Evolutionary conservation across 2,113 vertebrate genomes (phyloP).

Genomic region (Tetrao urogallus): DNA sequence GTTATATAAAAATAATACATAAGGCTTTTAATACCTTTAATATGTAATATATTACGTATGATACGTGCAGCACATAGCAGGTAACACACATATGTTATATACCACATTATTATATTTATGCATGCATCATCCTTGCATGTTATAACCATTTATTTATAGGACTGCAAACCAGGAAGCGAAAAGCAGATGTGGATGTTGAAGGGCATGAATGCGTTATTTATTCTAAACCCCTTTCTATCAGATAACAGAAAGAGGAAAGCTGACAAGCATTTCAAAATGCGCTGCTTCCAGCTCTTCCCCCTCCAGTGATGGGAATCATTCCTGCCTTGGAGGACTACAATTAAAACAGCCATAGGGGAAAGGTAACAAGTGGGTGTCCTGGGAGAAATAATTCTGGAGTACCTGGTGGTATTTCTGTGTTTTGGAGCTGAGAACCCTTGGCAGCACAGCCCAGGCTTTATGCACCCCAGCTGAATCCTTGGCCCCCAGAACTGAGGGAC

Average conservation of each 20-base stretch:
- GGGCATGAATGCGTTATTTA: neutral
- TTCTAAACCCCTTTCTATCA: neutral
- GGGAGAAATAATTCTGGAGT: neutral
- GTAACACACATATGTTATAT: neutral
- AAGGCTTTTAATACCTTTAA: neutral
- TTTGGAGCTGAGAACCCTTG: neutral
- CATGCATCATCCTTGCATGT: neutral
- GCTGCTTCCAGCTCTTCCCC: neutral
- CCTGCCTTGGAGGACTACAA: neutral
- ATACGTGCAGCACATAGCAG: neutral
- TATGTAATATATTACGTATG: neutral
- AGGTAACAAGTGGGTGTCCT: neutral
- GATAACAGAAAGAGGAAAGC: constrained; percentile 29
- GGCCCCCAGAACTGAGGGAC: neutral
- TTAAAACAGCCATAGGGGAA: neutral
- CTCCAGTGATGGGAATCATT: neutral
- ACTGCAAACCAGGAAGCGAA: neutral
- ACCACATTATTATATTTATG: too few relatives aligned
- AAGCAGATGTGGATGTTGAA: neutral
- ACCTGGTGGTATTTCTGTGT: neutral
- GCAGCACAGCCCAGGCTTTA: neutral
- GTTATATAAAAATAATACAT: neutral
- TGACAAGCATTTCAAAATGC: neutral
- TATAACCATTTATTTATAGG: neutral
- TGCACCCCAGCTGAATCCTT: neutral